phyloP scores from a whole-genome alignment of 2,888 invertebrate species.

The Germaria angustata region DNA sequence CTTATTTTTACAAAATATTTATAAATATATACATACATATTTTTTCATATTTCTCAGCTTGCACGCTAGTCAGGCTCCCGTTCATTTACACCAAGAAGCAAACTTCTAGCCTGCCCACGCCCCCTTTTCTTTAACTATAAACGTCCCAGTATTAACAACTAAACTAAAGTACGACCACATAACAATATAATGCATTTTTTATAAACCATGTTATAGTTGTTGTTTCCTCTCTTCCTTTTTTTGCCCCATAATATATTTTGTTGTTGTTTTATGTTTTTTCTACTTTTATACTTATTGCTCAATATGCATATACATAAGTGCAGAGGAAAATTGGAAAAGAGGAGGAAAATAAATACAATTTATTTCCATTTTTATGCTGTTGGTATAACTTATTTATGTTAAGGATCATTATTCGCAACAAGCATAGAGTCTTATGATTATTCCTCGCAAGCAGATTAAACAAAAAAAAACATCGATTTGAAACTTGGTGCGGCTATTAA shows the following conservation, averaged over 20 bases:
- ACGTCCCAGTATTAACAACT: conserved; percentile 49
- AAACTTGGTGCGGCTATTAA: background rate
- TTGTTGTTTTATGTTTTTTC: conserved; percentile 4
- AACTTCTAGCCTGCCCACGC: background rate
- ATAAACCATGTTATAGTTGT: conserved; percentile 49
- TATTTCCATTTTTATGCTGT: conserved; percentile 22
- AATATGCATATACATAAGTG: background rate
- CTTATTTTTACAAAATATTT: conserved; percentile 4
- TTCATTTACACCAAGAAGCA: background rate
- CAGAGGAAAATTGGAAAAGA: conserved; percentile 4
- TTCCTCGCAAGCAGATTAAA: conserved; percentile 2
- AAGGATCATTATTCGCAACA: conserved; percentile 12
- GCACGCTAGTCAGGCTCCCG: conserved; percentile 19
- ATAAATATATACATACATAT: conserved; percentile 3
- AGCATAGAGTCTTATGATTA: background rate
- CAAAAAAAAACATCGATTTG: conserved; percentile 25
- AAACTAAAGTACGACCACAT: conserved; percentile 38
- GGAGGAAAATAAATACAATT: conserved; percentile 8
- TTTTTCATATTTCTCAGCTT: conserved; percentile 10
- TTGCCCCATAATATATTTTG: background rate
- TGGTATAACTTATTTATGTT: conserved; percentile 25
- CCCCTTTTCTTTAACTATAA: conserved; percentile 17
- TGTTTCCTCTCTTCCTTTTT: conserved; percentile 14
- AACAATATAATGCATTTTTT: conserved; percentile 66
- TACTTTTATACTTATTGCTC: conserved; percentile 7